A percentile compares a stretch with the other conserved stretches of the same genome.
Conservation (phyloP, 2,888 invertebrate species). For the Halocaridina rubra region DNA sequence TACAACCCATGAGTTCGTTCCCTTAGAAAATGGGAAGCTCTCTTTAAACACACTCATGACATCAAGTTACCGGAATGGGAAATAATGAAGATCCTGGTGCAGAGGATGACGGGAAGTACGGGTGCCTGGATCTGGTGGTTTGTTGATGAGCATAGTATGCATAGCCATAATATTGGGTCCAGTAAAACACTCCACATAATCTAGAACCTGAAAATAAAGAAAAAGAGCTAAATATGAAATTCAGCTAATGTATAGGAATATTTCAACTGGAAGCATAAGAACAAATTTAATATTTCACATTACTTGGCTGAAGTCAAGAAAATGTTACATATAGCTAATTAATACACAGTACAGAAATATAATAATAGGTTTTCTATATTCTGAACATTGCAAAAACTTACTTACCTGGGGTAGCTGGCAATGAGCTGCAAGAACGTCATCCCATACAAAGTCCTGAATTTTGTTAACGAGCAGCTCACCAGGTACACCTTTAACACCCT, state of each 20-base stretch:
- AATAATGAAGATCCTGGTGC: constrained; percentile 50
- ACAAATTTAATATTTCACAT: too few species aligned
- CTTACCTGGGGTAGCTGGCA: constrained; percentile 73
- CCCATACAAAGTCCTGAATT: constrained; percentile 81
- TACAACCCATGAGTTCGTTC: too few species aligned
- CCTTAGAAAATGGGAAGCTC: too few species aligned
- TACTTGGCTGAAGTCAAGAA: too few species aligned
- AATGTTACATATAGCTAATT: too few species aligned
- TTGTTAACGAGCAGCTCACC: constrained; percentile 80
- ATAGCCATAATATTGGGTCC: constrained; percentile 81
- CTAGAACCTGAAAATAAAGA: constrained; percentile 71
- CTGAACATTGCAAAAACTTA: neutral
- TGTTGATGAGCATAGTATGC: constrained; percentile 91
- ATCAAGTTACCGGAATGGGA: constrained; percentile 47
- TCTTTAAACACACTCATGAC: too few species aligned
- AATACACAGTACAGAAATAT: too few species aligned
- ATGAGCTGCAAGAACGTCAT: constrained; percentile 80
- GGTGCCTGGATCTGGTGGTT: constrained; percentile 82
- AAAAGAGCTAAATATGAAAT: neutral
- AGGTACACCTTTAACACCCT: constrained; percentile 72
- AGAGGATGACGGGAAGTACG: constrained; percentile 39
- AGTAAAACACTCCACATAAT: constrained; percentile 79
- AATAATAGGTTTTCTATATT: too few species aligned
- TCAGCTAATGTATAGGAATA: too few species aligned
- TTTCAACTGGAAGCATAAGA: too few species aligned